These are phyloP conservation scores for Eira barbara DNA, from an alignment of 2,113 vertebrate species.

Conservation along the genomic window DNA sequence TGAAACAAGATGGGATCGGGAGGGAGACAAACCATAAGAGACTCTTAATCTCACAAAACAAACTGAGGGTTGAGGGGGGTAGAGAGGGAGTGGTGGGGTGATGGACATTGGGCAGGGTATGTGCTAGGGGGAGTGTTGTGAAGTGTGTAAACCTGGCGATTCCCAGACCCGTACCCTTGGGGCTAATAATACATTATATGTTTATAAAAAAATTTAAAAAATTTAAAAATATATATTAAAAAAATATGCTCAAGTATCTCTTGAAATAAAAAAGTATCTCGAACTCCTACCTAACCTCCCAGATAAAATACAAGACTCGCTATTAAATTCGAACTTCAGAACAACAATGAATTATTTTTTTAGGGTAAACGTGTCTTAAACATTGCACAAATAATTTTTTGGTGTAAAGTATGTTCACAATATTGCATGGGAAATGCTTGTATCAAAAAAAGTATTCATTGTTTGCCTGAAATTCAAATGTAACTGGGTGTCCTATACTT, in stretches of 20 bases:
- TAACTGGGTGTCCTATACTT: not conserved
- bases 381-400: not conserved
- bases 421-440: not conserved
- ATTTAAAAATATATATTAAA: no score
- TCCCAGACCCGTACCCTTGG: no score
- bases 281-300: not conserved
- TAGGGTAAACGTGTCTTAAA: not conserved
- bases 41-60: no score
- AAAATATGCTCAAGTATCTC: not conserved
- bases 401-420: not conserved
- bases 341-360: not conserved
- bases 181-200: no score
- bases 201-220: no score
- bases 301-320: not conserved
- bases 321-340: slow-evolving; percentile 30
- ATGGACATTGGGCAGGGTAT: no score
- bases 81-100: no score
- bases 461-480: not conserved
- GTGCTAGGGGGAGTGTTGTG: no score
- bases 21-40: no score
- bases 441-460: not conserved
- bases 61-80: no score
- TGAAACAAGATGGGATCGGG: no score
- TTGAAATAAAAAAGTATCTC: not conserved
- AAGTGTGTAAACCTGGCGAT: no score